These are phyloP conservation scores for Plodia interpunctella DNA, from an alignment of 1,140 invertebrate species.

Conservation along the genomic window DNA sequence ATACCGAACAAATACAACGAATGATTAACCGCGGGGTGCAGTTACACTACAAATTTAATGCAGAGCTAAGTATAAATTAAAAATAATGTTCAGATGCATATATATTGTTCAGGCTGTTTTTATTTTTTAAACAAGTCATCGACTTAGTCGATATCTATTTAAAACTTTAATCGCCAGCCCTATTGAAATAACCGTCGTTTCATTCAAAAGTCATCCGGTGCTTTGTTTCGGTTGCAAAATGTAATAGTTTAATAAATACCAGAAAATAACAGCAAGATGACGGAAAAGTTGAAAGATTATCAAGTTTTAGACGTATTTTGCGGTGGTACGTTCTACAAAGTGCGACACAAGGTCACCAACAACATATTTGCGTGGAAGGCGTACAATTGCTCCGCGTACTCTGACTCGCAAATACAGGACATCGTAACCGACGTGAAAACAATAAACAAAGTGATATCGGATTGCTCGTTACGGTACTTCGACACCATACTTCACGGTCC, in stretches of 20 bases:
- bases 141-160: slow-evolving; percentile 18
- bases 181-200: slow-evolving; percentile 34
- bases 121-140: not conserved
- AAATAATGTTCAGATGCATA: too few species aligned
- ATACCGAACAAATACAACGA: too few species aligned
- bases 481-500: slow-evolving; percentile 64
- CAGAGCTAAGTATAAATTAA: too few species aligned
- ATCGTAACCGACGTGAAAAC: slow-evolving; percentile 59
- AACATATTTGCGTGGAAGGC: slow-evolving; percentile 70
- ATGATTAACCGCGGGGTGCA: too few species aligned
- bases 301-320: slow-evolving; percentile 70
- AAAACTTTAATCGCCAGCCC: slow-evolving; percentile 20
- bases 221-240: slow-evolving; percentile 69
- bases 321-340: slow-evolving; percentile 69
- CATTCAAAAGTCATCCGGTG: slow-evolving; percentile 53
- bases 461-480: slow-evolving; percentile 56
- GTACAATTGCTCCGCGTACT: slow-evolving; percentile 61
- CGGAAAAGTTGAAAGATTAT: slow-evolving; percentile 68
- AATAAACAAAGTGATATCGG: slow-evolving; percentile 53
- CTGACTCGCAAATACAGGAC: slow-evolving; percentile 63
- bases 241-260: slow-evolving; percentile 36
- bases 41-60: too few species aligned
- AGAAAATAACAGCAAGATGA: slow-evolving; percentile 37
- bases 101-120: too few species aligned
- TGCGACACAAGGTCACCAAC: slow-evolving; percentile 71